Evolutionary conservation across 2,888 invertebrate species (phyloP), one percentile per base, ranked within the genome.

Genomic region (Drosophila affinis): DNA sequence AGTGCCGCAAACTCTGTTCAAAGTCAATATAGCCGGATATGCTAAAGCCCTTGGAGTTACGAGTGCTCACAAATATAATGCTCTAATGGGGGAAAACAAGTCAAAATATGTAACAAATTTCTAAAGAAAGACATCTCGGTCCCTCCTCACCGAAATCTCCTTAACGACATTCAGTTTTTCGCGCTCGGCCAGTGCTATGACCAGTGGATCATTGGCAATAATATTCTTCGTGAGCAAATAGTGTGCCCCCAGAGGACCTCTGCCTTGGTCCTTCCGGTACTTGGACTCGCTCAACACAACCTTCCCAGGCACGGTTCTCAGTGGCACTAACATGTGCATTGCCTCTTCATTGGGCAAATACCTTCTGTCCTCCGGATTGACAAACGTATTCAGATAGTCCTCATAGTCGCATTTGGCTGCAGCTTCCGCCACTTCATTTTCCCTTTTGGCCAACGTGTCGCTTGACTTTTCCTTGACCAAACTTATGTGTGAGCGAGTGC

Each of bases 1-100:
- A 56, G 0, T 18, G 34, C 9, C 72, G 54, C 10, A 56, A n/a
- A 3, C 60, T 72, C 7, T 72, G 65, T 46, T 65, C 72, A 6
- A 61, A 65, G 27, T 72, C 72, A 14, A 72, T 72, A 10, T 59
- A 72, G 18, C 65, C 72, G 3, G 72, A 72, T 6, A 65, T 34
- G 34, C 12, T 17, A 3, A 72, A 56, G 17, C 72, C 72, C 34
- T 46, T 56, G 1, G 17, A 24, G n/a, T 72, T 45, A 0, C 72
- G 64, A 0, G 72, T 72, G 45, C 45, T 59, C 0, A 72, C 49
- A 10, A 72, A 72, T 17, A 72, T 29, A 24, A 72, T 72, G 4
- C 72, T 72, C 72, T 72, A 24, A 10, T 21, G n/a, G 34, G 6
- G n/a, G 17, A 3, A 39, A 10, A n/a, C 47, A 1, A 27, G 14